A percentile compares a stretch with the other conserved stretches of the same genome.
Evolutionary conservation across 2,888 invertebrate species (phyloP).

Genomic region (Apodemia mormo): DNA sequence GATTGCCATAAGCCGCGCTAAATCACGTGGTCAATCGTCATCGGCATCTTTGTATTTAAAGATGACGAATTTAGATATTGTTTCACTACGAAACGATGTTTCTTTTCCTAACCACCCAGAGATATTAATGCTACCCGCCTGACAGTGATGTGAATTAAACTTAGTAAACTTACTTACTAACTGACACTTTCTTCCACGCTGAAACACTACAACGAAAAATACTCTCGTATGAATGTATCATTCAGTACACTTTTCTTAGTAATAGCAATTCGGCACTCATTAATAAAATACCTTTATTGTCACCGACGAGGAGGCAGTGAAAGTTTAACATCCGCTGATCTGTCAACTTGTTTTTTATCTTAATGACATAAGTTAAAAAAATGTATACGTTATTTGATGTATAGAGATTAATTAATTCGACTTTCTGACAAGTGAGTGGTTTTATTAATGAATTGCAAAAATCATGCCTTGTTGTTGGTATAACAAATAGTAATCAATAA

Average conservation of each 20-base stretch:
- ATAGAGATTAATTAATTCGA: constrained; percentile 3
- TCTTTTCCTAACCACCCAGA: no score
- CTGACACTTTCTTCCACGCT: no score
- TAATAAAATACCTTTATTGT: not conserved
- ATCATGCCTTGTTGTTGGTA: not conserved
- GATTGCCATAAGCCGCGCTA: no score
- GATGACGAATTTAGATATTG: no score
- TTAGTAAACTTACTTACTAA: no score
- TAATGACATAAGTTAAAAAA: constrained; percentile 8
- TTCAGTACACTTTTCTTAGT: not conserved
- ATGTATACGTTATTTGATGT: not conserved
- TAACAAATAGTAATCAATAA: no score
- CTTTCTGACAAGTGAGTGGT: not conserved
- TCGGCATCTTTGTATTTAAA: no score
- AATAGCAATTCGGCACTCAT: not conserved
- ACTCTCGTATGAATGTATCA: not conserved
- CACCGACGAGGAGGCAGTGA: not conserved
- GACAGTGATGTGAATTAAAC: no score
- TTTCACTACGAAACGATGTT: no score
- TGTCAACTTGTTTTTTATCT: constrained; percentile 17
- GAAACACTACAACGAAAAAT: no score
- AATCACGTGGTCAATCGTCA: no score
- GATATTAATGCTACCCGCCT: no score
- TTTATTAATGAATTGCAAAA: not conserved
- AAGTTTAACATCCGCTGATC: constrained; percentile 8